Percentiles rank a stretch among this genome's conserved stretches.
Conservation (phyloP, 1,140 invertebrate genomes). For the Muscidifurax raptorellus region DNA sequence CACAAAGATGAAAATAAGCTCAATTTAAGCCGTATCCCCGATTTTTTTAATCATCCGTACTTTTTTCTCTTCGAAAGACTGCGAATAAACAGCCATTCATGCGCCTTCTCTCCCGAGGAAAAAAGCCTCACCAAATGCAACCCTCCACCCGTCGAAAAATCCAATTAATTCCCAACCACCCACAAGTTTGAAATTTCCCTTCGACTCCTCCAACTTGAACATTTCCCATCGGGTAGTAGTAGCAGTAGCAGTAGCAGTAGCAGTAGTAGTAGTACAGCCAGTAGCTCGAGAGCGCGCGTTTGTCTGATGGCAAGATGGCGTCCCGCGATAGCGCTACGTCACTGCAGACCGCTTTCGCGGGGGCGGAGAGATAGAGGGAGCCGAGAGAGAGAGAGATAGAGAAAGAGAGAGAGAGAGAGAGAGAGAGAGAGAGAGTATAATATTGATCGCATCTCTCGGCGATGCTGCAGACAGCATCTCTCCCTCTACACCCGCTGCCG, state of each 20-base stretch:
- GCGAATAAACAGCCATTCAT: no score
- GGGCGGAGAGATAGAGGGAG: constrained; percentile 55
- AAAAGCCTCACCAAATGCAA: no score
- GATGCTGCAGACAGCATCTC: constrained; percentile 72
- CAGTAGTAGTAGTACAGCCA: background rate
- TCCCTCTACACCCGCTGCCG: constrained; percentile 55
- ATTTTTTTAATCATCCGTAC: no score
- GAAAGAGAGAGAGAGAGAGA: constrained; percentile 50
- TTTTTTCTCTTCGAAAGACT: no score
- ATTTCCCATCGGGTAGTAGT: background rate
- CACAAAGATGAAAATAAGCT: no score
- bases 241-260: no score
- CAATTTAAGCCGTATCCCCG: no score
- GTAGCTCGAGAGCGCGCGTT: constrained; percentile 66
- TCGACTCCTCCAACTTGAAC: constrained; percentile 19
- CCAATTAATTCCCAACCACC: background rate
- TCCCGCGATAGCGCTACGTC: constrained; percentile 74
- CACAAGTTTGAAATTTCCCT: constrained; percentile 40
- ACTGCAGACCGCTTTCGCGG: constrained; percentile 56
- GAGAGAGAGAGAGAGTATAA: constrained; percentile 64
- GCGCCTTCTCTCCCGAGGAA: background rate
- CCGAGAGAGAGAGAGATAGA: constrained; percentile 48
- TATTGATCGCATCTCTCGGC: constrained; percentile 74
- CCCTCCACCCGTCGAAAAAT: background rate
- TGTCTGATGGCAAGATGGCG: constrained; percentile 76